Evolutionary conservation across 1,140 invertebrate species (phyloP), one percentile per base, ranked within the genome.

Genomic region (Hyposmocoma kahamanoa): DNA sequence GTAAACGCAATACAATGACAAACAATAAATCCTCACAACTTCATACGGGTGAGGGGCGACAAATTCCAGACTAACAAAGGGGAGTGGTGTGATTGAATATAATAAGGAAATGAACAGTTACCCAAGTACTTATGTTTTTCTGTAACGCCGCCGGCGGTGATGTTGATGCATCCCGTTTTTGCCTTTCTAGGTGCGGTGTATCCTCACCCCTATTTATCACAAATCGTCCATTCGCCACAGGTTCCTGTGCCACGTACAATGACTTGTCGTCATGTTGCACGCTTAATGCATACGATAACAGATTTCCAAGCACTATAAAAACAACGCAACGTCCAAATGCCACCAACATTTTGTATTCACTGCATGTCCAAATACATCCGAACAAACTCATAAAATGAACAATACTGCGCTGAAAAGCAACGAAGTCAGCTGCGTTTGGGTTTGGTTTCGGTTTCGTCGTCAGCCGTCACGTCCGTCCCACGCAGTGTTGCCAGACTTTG

Each of bases 291-390:
- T 62, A 67, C 22, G 73, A 67, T 62, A 78, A 59, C 51, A 70
- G 58, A 74, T 54, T 68, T 53, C 76, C 41, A 32, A 78, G 48
- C 50, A 54, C 50, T 47, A 76, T 49, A 21, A 73, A 62, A 67
- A 62, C 51, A 50, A 76, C 56, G 67, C 64, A 49, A 66, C 58
- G 68, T 68, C 61, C 59, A 69, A 74, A 68, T 53, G 54, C 42
- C 58, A 69, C 60, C 61, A 74, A 72, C 81, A 84, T 84, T 76
- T 84, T 84, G 75, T 68, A 53, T 77, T 82, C 72, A 84, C 75
- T 78, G 68, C 73, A 70, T 74, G 53, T 59, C 57, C 52, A 54
- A 60, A 59, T 44, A 53, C 67, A 67, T 53, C 63, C 60, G 47
- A 45, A 36, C 59, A 41, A 55, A 57, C 55, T 48, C 50, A 47